Evolutionary conservation across 1,140 invertebrate genomes (phyloP).

Genomic region (Bombus fervidus): DNA sequence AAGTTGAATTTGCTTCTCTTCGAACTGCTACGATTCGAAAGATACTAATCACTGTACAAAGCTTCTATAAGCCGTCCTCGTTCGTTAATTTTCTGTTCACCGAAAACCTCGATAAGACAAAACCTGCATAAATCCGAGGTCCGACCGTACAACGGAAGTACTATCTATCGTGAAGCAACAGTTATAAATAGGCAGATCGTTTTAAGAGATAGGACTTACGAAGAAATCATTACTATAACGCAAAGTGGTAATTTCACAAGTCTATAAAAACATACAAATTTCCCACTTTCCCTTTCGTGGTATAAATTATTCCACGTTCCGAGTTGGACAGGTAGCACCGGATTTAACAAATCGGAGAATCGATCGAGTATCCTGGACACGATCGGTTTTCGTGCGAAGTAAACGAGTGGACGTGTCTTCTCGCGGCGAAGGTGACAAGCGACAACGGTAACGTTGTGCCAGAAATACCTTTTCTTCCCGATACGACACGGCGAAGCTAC

Average conservation of each 20-base stretch:
- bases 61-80: no score
- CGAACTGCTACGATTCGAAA: no score
- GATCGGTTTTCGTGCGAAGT: not conserved
- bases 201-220: not conserved
- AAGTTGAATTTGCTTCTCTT: no score
- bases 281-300: not conserved
- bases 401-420: not conserved
- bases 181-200: not conserved
- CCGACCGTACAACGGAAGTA: not conserved
- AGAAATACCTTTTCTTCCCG: slow-evolving; percentile 27
- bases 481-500: slow-evolving; percentile 13
- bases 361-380: not conserved
- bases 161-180: not conserved
- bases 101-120: no score
- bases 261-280: not conserved
- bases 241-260: not conserved
- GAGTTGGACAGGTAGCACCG: not conserved
- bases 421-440: slow-evolving; percentile 19
- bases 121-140: not conserved
- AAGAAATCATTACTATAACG: not conserved
- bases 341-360: not conserved
- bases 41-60: no score
- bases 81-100: not conserved
- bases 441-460: slow-evolving; percentile 24
- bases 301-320: not conserved